Conservation (phyloP, 2,888 invertebrate genomes). For the Zele albiditarsus region DNA sequence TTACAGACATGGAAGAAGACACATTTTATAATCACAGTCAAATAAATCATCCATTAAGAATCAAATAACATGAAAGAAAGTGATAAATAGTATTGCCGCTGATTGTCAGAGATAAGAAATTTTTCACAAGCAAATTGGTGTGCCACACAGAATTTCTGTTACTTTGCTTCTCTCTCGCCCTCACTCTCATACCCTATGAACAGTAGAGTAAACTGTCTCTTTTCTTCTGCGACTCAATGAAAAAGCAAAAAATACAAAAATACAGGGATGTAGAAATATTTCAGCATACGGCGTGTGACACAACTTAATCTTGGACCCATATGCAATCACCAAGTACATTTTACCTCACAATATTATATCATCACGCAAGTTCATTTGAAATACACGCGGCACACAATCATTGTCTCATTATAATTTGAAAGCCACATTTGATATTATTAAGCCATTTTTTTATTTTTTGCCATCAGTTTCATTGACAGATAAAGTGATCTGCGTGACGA, state of each 20-base stretch:
- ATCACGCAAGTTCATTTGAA: not conserved
- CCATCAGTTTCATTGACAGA: not conserved
- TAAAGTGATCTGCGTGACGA: constrained; percentile 10
- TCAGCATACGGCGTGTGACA: constrained; percentile 66
- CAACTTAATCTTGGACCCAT: constrained; percentile 71
- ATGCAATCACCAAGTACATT: constrained; percentile 57
- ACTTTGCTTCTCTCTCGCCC: too few relatives aligned
- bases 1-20: not conserved
- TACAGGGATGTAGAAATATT: constrained; percentile 22
- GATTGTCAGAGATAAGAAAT: not conserved
- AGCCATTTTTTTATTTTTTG: not conserved
- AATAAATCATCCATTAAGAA: constrained; percentile 2
- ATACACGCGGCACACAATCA: not conserved
- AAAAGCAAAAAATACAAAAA: constrained; percentile 40
- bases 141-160: constrained; percentile 9
- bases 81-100: not conserved
- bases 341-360: not conserved
- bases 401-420: not conserved
- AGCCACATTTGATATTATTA: not conserved
- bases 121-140: constrained; percentile 16
- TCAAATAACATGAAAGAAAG: not conserved
- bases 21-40: constrained; percentile 9
- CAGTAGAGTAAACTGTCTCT: constrained; percentile 55
- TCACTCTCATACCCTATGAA: not conserved
- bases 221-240: constrained; percentile 65